Evolutionary conservation across 2,888 invertebrate genomes (phyloP), one percentile per base, ranked within the genome.

Genomic region (Rhodophaea formosa): DNA sequence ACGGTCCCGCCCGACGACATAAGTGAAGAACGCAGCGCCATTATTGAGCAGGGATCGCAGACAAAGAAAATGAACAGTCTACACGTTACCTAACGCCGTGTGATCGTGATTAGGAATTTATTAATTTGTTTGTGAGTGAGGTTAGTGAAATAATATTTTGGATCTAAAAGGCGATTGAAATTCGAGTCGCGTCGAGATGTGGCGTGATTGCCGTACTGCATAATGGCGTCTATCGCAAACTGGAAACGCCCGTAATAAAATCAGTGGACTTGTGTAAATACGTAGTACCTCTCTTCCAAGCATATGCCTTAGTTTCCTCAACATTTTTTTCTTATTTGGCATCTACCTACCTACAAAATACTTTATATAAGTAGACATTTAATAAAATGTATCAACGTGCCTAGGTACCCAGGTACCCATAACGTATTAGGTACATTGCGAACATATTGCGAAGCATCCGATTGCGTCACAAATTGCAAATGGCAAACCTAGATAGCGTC

Each of bases 111-210:
- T 73, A 77, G 62, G 63, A 67, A 66, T 69, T 63, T 59, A 62
- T 62, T 69, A 53, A 63, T 64, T 59, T 57, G 45, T 66, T 68
- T 63, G 62, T 61, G 68, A 67, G 66, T 64, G 75, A 86, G 86
- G 86, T 86, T 80, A 86, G 86, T 86, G 79, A 64, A 74, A 72
- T 60, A 60, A 47, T 45, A n/a, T 39, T 39, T 39, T 39, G 39
- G 39, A 10, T 12, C 3, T 10, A 3, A 12, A 35, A 51, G 59
- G 57, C 53, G 53, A 51, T 35, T 51, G 35, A 15, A 51, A 47
- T 57, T 53, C 59, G 10, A 39, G 39, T 12, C 12, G 39, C 39
- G n/a, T 12, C 7, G 57, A 45, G 29, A 46, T 55, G 49, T 46
- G 52, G 58, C 39, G 55, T 60, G 60, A 67, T 39, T 35, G 30